phyloP scores from a whole-genome alignment of 2,113 vertebrate species.

The Lagenorhynchus albirostris region DNA sequence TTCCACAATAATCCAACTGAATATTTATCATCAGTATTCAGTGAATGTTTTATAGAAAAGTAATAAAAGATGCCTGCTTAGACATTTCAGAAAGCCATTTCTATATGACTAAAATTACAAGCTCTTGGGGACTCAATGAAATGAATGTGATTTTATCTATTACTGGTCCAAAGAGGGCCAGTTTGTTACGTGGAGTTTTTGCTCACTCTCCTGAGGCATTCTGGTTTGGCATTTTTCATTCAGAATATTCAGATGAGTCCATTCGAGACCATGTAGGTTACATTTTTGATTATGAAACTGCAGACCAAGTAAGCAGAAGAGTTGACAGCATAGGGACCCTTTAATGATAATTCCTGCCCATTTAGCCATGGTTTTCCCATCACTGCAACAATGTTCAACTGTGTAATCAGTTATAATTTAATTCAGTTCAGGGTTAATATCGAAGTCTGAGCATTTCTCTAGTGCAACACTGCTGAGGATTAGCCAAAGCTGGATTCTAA shows the following conservation, averaged over 20 bases:
- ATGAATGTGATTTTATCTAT: neutral
- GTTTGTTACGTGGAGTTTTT: neutral
- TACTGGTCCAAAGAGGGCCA: neutral
- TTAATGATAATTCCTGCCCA: neutral
- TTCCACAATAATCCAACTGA: neutral
- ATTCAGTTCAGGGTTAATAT: neutral
- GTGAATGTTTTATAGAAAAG: neutral
- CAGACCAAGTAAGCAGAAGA: neutral
- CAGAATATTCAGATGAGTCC: neutral
- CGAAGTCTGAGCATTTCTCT: neutral
- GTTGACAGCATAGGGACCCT: neutral
- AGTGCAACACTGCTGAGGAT: neutral
- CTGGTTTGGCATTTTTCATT: neutral
- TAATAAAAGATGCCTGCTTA: neutral
- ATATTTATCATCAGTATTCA: neutral
- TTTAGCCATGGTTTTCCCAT: neutral
- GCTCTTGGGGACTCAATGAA: neutral
- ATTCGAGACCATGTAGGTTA: neutral
- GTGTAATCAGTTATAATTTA: slow-evolving; percentile 1
- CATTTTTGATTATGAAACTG: neutral
- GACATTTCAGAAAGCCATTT: slow-evolving; percentile 33
- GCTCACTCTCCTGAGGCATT: neutral
- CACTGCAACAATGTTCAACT: neutral
- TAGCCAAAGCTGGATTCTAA: neutral
- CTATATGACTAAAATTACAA: neutral